Evolutionary conservation across 2,113 vertebrate genomes (phyloP).

Genomic region (Clarias batrachus): DNA sequence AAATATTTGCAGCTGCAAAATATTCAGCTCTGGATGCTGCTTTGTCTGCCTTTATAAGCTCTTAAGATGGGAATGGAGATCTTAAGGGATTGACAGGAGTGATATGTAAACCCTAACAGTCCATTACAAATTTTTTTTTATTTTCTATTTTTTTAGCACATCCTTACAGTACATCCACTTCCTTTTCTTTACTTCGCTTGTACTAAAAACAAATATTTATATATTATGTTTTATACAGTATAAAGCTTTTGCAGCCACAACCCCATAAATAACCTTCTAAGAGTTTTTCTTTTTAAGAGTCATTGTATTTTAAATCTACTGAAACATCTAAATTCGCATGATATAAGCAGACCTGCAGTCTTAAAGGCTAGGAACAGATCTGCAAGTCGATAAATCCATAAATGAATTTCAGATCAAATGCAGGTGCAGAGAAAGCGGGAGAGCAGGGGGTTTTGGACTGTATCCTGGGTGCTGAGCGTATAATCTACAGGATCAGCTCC

Average conservation of each 20-base stretch:
- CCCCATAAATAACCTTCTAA: too few relatives aligned
- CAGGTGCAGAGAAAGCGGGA: conserved; percentile 15
- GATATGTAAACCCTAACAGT: not conserved
- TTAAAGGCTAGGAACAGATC: conserved; percentile 15
- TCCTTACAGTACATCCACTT: not conserved
- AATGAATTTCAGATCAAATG: conserved; percentile 45
- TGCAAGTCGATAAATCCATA: conserved; percentile 41
- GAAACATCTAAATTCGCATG: not conserved
- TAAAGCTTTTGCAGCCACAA: not conserved
- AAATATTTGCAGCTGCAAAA: not conserved
- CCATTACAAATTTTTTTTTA: not conserved
- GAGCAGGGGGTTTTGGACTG: conserved; percentile 17
- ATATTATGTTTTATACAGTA: not conserved
- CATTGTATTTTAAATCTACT: conserved; percentile 6
- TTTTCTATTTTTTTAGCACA: not conserved
- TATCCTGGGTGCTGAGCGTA: conserved; percentile 25
- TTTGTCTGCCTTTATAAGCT: not conserved
- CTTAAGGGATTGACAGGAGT: not conserved
- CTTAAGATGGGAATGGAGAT: not conserved
- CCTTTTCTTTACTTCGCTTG: not conserved
- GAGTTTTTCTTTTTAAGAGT: not conserved
- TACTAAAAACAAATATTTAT: not conserved
- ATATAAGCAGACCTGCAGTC: not conserved
- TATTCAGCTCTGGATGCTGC: not conserved
- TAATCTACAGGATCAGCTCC: conserved; percentile 25